Conservation (phyloP, 2,797 vertebrate genomes). For the Peromyscus eremicus region DNA sequence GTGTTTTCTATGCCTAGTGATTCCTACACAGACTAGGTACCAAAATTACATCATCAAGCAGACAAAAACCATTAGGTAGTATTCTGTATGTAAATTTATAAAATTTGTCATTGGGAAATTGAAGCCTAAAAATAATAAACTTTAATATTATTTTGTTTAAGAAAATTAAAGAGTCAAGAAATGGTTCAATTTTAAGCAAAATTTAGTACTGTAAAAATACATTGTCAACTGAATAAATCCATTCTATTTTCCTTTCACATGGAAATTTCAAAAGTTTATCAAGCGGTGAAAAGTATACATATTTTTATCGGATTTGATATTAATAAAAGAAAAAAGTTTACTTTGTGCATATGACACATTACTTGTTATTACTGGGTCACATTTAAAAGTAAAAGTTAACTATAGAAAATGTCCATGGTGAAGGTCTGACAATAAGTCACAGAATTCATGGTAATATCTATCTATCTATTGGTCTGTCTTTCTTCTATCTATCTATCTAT, state of each 20-base stretch:
- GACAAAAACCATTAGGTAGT: neutral
- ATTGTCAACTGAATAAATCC: neutral
- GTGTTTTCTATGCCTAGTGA: neutral
- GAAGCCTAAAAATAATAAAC: neutral
- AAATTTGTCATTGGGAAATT: neutral
- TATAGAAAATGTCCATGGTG: neutral
- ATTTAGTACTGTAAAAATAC: neutral
- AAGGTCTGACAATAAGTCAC: neutral
- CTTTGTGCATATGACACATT: constrained; percentile 1
- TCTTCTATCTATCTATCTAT: too few species aligned
- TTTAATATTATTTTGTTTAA: neutral
- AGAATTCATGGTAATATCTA: neutral
- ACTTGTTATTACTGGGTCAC: neutral
- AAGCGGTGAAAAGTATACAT: neutral
- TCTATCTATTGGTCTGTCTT: neutral
- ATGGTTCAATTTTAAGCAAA: constrained; percentile 27
- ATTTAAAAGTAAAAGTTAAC: constrained; percentile 11
- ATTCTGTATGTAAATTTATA: neutral
- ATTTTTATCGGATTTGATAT: neutral
- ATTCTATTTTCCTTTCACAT: neutral
- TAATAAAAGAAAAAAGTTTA: neutral
- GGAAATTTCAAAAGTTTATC: neutral
- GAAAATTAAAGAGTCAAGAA: too few species aligned
- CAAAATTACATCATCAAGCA: neutral
- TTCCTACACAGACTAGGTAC: neutral